Base-by-base conservation (phyloP, 2,113 vertebrate species). In the Periophthalmodon schlosseri region DNA sequence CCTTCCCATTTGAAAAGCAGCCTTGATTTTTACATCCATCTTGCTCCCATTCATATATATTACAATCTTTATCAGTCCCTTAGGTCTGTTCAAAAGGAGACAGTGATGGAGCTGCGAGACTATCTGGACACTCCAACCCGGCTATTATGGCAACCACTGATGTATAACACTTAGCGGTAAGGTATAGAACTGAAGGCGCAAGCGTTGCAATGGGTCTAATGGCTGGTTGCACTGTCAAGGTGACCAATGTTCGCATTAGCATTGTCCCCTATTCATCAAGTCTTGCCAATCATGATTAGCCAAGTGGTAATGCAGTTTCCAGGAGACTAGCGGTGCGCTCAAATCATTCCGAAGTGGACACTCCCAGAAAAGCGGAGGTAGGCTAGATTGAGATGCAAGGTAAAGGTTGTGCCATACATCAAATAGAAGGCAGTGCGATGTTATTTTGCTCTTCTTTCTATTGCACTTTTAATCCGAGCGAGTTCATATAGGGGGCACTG, bases 401-500 rank as follows among this genome's bases (percentile, higher is more conserved):
- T 84, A 89, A 90, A 90, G 91, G 88, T 91, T 86, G 84, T 54
- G 80, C 49, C 70, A 88, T 89, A 70, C 64, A 86, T 91, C 90
- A 88, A 76, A 74, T 70, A 84, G 72, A 73, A 77, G 58, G 79
- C 75, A 54, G 56, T 9, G 54, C 64, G 57, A 76, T 69, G 80
- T 79, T 84, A 60, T 80, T 80, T 85, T 72, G 70, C 4, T 47
- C 0, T 71, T 39, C 78, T 79, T 79, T 44, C 54, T 12, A 58
- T 54, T 78, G 47, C 33, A 71, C 79, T 84, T 88, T 76, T 70
- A 82, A 85, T 88, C 78, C 77, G 71, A 76, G 79, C 49, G 85
- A 89, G 91, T 91, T 88, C 88, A 92, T 58, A 86, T 60, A 68
- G 84, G 85, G 91, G 92, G 85, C 89, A 93, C 78, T 92, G 86